Evolutionary conservation across 2,113 vertebrate species (phyloP), one percentile per base, ranked within the genome.

Genomic region (Poeciliopsis turrubarensis): DNA sequence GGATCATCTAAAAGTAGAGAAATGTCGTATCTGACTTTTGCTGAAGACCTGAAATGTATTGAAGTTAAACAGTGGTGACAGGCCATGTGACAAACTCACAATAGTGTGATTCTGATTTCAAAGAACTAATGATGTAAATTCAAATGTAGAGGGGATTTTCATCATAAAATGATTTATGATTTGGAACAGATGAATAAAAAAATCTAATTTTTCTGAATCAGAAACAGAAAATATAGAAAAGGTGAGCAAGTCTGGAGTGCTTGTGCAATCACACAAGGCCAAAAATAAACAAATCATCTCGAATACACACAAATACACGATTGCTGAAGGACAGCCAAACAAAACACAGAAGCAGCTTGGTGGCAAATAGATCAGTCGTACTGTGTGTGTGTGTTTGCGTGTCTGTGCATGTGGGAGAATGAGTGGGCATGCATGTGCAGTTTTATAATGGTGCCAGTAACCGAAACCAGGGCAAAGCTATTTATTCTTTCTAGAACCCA

Each of bases 251-350:
- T 32, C 34, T 11, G 11, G n/a, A 32, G 25, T n/a, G 7, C 30
- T 19, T 30, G 62, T 64, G 68, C 60, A 80, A 70, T 66, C 77
- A 68, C 70, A 76, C 70, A 63, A 62, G 78, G 76, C 80, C 81
- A 83, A 66, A 80, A 6, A 80, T 61, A 80, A 79, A 82, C 69
- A 80, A 75, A 71, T 70, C n/a, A 72, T 63, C 79, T 70, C 81
- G 85, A 82, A 89, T 62, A 85, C 12, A 22, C 68, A 34, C 73
- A 62, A 72, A 81, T 76, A 39, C 41, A 65, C 60, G 78, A 79
- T 79, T 86, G 81, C 90, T 92, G 91, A 94, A 94, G 93, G 92
- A 85, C 93, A 92, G 92, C 89, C 91, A 93, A 89, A 85, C 81
- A 88, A 87, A 89, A 90, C 73, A 82, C 70, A 82, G 65, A 85